phyloP scores from a whole-genome alignment of 2,113 vertebrate species.

The Paradisaea rubra region DNA sequence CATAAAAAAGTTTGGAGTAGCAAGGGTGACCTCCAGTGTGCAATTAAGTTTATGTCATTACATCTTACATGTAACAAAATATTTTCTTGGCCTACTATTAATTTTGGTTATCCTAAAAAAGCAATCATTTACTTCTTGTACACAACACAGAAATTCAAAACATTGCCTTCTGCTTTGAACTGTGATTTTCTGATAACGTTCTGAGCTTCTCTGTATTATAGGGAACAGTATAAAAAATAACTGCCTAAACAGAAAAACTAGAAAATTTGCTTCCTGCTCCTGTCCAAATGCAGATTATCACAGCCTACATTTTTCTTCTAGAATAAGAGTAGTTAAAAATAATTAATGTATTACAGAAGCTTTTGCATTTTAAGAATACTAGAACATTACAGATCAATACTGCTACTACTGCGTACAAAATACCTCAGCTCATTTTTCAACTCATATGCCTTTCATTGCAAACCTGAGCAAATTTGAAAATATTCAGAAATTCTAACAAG shows the following conservation, averaged over 20 bases:
- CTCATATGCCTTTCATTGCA: neutral
- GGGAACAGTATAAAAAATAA: neutral
- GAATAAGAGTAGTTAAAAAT: neutral
- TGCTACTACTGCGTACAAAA: neutral
- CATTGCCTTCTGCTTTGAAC: neutral
- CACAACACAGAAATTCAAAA: neutral
- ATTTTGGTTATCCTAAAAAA: neutral
- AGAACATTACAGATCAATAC: neutral
- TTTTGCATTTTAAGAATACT: neutral
- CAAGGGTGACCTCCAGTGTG: slow-evolving; percentile 80
- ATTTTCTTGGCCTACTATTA: neutral
- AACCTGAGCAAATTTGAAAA: neutral
- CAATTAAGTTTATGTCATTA: slow-evolving; percentile 68
- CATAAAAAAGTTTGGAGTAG: slow-evolving; percentile 64
- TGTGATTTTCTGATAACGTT: neutral
- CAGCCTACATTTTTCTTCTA: neutral
- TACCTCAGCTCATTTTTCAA: neutral
- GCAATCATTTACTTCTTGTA: neutral
- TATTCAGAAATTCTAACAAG: neutral
- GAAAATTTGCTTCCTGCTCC: neutral
- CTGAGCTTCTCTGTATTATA: neutral
- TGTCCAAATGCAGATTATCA: neutral
- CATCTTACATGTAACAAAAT: neutral
- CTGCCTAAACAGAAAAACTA: neutral
- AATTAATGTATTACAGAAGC: neutral